A percentile compares a stretch with the other conserved stretches of the same genome.
phyloP scores from a whole-genome alignment of 1,140 invertebrate genomes.

The Tetragonula clypearis region DNA sequence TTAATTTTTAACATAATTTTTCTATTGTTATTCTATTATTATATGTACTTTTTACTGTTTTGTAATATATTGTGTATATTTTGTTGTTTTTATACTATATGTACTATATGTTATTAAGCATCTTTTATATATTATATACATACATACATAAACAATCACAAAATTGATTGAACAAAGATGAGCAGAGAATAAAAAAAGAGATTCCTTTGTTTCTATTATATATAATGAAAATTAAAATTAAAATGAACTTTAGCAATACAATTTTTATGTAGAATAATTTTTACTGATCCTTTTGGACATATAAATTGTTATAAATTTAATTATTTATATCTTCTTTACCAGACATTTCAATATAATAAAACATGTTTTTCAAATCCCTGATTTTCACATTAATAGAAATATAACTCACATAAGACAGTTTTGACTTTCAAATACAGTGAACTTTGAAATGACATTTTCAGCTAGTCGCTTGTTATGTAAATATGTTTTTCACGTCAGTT shows the following conservation, averaged over 20 bases:
- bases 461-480: constrained; percentile 14
- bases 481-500: neutral
- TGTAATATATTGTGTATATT: too few species aligned
- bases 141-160: neutral
- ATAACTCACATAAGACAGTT: neutral
- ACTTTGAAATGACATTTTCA: neutral
- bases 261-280: neutral
- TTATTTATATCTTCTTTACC: neutral
- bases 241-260: neutral
- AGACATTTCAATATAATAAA: neutral
- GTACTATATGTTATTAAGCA: neutral
- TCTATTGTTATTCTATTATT: too few species aligned
- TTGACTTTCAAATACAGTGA: neutral
- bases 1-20: neutral
- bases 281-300: neutral
- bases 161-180: neutral
- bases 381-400: neutral
- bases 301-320: neutral
- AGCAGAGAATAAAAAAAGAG: neutral
- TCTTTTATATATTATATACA: neutral
- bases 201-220: neutral
- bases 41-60: too few species aligned
- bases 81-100: too few species aligned
- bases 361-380: neutral
- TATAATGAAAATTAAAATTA: neutral